Evolutionary conservation across 2,797 vertebrate genomes (phyloP).

Genomic region (Loriculus beryllinus): DNA sequence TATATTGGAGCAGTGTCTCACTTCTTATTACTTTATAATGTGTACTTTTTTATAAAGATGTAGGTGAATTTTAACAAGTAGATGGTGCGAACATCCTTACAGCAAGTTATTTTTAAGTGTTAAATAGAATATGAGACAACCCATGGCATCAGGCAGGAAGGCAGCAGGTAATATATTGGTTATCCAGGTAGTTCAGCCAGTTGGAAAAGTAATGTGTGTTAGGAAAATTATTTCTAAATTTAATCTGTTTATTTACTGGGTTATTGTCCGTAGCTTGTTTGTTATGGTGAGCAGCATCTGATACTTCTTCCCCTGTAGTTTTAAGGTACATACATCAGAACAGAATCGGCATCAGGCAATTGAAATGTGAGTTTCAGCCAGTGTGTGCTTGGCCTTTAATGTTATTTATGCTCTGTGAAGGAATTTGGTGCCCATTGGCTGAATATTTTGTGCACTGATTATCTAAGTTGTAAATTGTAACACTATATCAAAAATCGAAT

Average conservation of each 20-base stretch:
- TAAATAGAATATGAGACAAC: neutral
- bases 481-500: neutral
- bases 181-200: neutral
- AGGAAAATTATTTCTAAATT: neutral
- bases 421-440: neutral
- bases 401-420: neutral
- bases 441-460: neutral
- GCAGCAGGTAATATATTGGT: neutral
- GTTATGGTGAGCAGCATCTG: neutral
- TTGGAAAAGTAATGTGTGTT: neutral
- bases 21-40: neutral
- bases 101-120: neutral
- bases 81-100: neutral
- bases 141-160: neutral
- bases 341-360: neutral
- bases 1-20: neutral
- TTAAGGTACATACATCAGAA: neutral
- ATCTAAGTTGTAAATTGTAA: neutral
- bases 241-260: neutral
- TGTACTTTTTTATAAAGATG: neutral
- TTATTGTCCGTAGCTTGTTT: neutral
- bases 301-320: neutral
- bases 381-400: neutral
- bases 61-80: neutral
- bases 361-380: neutral